These are phyloP conservation scores for Hesperia comma DNA, from an alignment of 2,888 invertebrate genomes.

Conservation along the genomic window DNA sequence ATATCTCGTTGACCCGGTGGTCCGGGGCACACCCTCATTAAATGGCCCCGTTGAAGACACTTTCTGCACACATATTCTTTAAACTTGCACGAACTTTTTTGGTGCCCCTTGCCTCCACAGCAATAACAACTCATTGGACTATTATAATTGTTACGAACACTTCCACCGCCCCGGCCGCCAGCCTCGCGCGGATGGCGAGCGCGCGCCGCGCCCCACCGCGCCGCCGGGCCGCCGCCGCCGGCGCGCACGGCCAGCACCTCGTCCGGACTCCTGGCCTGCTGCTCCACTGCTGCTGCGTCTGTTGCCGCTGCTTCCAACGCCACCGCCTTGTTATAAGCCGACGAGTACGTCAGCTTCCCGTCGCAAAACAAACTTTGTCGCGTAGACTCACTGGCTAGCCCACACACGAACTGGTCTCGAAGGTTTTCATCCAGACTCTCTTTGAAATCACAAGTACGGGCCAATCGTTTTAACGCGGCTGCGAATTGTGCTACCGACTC, in stretches of 20 bases:
- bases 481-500: constrained; percentile 10
- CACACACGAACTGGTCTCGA: constrained; percentile 8
- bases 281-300: constrained; percentile 4
- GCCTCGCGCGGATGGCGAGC: neutral
- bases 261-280: neutral
- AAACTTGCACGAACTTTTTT: too few relatives aligned
- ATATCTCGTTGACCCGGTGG: too few relatives aligned
- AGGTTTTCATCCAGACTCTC: constrained; percentile 6
- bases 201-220: neutral
- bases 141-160: neutral
- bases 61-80: too few relatives aligned
- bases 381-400: neutral
- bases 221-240: neutral
- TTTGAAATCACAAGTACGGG: neutral
- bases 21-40: too few relatives aligned
- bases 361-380: constrained; percentile 10
- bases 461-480: neutral
- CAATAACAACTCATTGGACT: too few relatives aligned
- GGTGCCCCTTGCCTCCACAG: too few relatives aligned
- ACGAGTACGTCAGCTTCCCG: neutral
- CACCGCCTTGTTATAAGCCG: constrained; percentile 5
- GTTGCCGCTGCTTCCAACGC: constrained; percentile 1
- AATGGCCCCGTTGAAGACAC: too few relatives aligned
- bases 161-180: neutral
- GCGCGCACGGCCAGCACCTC: constrained; percentile 2